A percentile compares a stretch with the other conserved stretches of the same genome.
Conservation (phyloP, 2,888 invertebrate genomes). For the Amphimallon solstitiale region DNA sequence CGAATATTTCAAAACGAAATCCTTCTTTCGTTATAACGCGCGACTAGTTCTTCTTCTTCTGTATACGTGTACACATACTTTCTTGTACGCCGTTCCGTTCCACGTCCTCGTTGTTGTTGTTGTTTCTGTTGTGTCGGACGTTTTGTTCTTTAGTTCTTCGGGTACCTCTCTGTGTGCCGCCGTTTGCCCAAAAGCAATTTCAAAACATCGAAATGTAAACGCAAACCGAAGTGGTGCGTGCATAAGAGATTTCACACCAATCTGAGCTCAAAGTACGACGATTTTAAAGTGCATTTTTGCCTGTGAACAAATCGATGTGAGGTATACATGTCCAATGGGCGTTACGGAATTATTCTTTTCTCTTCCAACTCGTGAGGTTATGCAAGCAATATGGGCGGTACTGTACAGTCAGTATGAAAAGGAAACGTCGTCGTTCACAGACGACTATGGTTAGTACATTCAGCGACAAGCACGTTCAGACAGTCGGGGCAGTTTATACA, state of each 20-base stretch:
- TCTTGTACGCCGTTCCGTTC: neutral
- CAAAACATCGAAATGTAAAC: slow-evolving; percentile 59
- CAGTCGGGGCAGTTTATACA: slow-evolving; percentile 16
- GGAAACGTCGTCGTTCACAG: slow-evolving; percentile 36
- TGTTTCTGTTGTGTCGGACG: no score
- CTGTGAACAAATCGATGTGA: slow-evolving; percentile 61
- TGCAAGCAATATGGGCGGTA: slow-evolving; percentile 65
- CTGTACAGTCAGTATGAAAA: slow-evolving; percentile 58
- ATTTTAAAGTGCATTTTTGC: slow-evolving; percentile 61
- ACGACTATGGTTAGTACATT: slow-evolving; percentile 10
- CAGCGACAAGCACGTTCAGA: neutral
- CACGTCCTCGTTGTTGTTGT: no score
- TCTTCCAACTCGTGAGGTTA: slow-evolving; percentile 65
- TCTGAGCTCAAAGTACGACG: slow-evolving; percentile 50
- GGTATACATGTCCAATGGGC: slow-evolving; percentile 65
- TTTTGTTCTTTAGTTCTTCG: slow-evolving; percentile 48
- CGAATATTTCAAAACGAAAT: slow-evolving; percentile 5
- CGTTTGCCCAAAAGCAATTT: slow-evolving; percentile 61
- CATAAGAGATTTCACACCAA: slow-evolving; percentile 40
- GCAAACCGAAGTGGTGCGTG: slow-evolving; percentile 45
- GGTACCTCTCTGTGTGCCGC: slow-evolving; percentile 47
- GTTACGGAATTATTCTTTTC: slow-evolving; percentile 65
- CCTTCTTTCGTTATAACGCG: neutral
- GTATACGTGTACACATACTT: neutral
- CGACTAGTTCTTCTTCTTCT: neutral